A percentile compares a stretch with the other conserved stretches of the same genome.
Conservation (phyloP, 1,140 invertebrate species). For the Pogonomyrmex barbatus region DNA sequence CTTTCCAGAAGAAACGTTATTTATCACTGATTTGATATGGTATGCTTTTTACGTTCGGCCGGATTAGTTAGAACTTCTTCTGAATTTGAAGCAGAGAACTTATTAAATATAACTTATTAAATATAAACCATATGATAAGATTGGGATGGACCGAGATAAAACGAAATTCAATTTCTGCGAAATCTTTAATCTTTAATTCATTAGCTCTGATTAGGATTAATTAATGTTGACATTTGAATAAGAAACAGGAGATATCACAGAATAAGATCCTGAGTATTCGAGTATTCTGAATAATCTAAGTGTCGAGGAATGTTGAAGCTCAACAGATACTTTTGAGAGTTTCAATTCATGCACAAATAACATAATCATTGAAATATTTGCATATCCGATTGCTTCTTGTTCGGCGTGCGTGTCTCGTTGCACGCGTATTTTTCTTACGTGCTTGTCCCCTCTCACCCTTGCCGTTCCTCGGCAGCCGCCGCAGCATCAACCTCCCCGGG, state of each 20-base stretch:
- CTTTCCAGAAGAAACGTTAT: neutral
- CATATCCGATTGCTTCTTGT: neutral
- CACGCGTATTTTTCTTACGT: neutral
- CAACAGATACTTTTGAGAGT: neutral
- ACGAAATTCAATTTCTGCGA: neutral
- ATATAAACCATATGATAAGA: neutral
- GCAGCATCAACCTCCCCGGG: neutral
- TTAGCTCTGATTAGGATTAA: neutral
- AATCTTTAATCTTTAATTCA: slow-evolving; percentile 15
- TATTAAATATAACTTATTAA: too few species aligned
- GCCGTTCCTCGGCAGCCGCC: neutral
- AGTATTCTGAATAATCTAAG: neutral
- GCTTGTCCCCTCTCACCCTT: neutral
- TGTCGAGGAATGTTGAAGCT: neutral
- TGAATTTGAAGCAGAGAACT: slow-evolving; percentile 4
- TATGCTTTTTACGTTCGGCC: slow-evolving; percentile 21
- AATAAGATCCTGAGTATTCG: neutral
- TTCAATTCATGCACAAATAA: neutral
- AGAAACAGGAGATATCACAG: neutral
- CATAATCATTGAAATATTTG: slow-evolving; percentile 26
- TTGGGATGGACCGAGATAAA: neutral
- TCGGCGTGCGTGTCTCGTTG: neutral
- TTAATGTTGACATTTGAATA: neutral
- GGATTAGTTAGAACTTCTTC: slow-evolving; percentile 20
- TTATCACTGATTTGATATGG: slow-evolving; percentile 8